Evolutionary conservation across 2,797 vertebrate species (phyloP).

Genomic region (Platalea minor): DNA sequence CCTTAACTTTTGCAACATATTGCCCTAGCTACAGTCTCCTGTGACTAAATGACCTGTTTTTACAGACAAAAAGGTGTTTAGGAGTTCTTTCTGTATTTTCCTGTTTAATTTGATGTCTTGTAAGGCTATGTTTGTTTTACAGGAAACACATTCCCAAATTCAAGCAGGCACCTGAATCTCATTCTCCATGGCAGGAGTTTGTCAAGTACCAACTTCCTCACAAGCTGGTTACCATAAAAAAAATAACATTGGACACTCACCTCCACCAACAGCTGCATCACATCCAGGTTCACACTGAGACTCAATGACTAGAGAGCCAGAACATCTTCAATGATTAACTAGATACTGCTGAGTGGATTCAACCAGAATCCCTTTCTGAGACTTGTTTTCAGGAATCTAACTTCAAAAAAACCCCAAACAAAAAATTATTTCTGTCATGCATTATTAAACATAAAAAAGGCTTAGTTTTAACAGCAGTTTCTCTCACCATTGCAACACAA

Average conservation of each 20-base stretch:
- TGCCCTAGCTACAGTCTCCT: background rate
- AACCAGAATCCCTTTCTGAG: background rate
- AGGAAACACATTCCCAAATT: background rate
- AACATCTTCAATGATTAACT: background rate
- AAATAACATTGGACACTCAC: background rate
- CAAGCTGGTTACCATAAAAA: background rate
- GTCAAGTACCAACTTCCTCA: background rate
- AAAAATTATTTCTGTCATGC: background rate
- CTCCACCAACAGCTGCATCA: background rate
- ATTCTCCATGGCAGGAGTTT: background rate
- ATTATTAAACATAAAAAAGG: background rate
- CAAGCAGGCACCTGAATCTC: background rate
- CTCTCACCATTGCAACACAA: background rate
- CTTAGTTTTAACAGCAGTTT: background rate
- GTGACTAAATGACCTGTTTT: background rate
- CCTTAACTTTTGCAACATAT: background rate
- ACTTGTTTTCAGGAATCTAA: background rate
- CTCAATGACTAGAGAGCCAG: background rate
- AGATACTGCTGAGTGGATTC: background rate
- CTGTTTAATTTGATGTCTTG: background rate
- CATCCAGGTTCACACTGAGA: background rate
- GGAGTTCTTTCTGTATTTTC: background rate
- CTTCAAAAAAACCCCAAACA: background rate
- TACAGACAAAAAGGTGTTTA: background rate
- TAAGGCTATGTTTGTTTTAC: background rate